Evolutionary conservation across 2,797 vertebrate species (phyloP).

Genomic region (Chelmon rostratus): DNA sequence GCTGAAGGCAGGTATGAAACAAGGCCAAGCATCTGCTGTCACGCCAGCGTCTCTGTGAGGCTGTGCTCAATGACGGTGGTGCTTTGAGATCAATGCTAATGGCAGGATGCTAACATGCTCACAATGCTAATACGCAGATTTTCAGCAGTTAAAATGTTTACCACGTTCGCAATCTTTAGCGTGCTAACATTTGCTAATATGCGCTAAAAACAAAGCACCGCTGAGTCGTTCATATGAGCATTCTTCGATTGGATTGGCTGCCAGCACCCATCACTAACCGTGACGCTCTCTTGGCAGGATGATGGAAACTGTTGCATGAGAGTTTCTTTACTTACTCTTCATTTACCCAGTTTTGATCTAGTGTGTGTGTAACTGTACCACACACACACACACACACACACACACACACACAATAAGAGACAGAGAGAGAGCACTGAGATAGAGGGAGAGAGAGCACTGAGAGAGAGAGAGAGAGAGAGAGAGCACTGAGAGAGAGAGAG

Average conservation of each 20-base stretch:
- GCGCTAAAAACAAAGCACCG: background rate
- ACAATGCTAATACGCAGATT: background rate
- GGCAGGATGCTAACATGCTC: background rate
- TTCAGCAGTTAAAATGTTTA: background rate
- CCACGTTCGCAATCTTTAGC: background rate
- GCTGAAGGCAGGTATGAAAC: no score
- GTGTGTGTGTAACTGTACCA: constrained; percentile 11
- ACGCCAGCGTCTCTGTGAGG: background rate
- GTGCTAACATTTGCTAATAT: background rate
- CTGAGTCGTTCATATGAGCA: background rate
- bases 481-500: no score
- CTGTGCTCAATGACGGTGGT: background rate
- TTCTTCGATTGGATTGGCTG: background rate
- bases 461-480: constrained; percentile 40
- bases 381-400: constrained; percentile 5
- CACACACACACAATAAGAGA: no score
- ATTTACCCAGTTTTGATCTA: constrained; percentile 21
- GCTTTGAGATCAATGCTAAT: background rate
- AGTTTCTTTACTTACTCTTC: constrained; percentile 25
- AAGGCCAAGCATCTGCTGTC: no score
- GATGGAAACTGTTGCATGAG: constrained; percentile 13
- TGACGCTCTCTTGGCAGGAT: background rate
- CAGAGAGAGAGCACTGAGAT: constrained; percentile 10
- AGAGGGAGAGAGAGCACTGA: constrained; percentile 40
- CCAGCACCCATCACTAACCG: background rate